Evolutionary conservation across 2,113 vertebrate genomes (phyloP), one percentile per base, ranked within the genome.

Genomic region (Leptosomus discolor): DNA sequence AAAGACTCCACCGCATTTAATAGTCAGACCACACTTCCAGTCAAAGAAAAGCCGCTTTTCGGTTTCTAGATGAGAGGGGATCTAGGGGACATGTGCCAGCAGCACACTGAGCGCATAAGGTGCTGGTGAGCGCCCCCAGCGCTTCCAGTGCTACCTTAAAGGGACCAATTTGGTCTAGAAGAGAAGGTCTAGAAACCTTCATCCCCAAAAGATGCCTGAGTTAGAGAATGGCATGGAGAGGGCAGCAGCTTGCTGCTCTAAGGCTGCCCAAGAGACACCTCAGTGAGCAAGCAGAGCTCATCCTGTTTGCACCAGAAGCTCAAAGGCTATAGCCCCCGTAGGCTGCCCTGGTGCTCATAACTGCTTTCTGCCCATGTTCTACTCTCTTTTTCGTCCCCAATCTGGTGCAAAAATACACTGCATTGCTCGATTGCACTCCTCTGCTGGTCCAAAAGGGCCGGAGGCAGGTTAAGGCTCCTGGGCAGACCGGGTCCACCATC

Each of bases 21-120:
- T 0, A 92, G 61, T 81, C 73, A 91, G 77, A 87, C 26, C 2
- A 0, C 39, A 51, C 37, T 69, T 86, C 88, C 77, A 94, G 51
- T 54, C n/a, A 43, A 76, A 94, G 43, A 92, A 64, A 86, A 82
- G 61, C 57, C 0, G 0, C 69, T 92, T 94, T 71, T 94, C 2
- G 0, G 86, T 97, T 95, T 97, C 91, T 73, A 81, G 86, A 97
- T 94, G 77, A 94, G 41, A 90, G 11, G 45, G 45, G 78, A 76
- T n/a, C 39, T 65, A 41, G 54, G 36, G 60, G 34, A 83, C 64
- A 56, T 0, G 6, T 46, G 56, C 39, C 64, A 41, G 74, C n/a
- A 74, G 53, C 64, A 74, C 0, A 0, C 11, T 0, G 1, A 24
- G 13, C 0, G 1, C 0, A 1, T 7, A 2, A 30, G 22, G 16